phyloP scores from a whole-genome alignment of 2,888 invertebrate species.

The Campaea margaritaria region DNA sequence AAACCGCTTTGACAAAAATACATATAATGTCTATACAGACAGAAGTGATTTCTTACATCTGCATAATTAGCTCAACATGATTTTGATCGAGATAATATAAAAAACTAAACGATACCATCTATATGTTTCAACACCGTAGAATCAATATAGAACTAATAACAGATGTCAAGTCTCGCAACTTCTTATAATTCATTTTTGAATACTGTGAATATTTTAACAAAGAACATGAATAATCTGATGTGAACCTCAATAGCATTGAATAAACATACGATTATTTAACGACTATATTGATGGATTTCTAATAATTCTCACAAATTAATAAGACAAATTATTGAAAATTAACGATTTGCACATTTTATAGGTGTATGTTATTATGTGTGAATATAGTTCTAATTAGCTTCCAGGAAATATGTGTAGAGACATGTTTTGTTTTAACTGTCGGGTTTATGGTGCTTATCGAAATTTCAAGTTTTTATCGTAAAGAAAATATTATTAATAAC shows the following conservation, averaged over 20 bases:
- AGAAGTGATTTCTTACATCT: slow-evolving; percentile 19
- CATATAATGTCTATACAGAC: slow-evolving; percentile 14
- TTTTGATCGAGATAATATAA: slow-evolving; percentile 18
- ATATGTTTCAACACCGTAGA: slow-evolving; percentile 21
- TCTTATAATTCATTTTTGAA: slow-evolving; percentile 22
- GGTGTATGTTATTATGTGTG: no score
- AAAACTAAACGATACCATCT: slow-evolving; percentile 22
- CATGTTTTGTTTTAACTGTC: no score
- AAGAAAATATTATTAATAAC: no score
- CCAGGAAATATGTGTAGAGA: no score
- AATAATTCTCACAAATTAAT: slow-evolving; percentile 3
- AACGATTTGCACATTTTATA: no score
- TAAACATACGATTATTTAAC: slow-evolving; percentile 8
- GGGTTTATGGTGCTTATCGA: no score
- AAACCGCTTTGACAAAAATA: slow-evolving; percentile 10
- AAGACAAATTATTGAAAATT: not conserved
- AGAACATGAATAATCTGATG: slow-evolving; percentile 15
- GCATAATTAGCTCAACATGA: slow-evolving; percentile 22
- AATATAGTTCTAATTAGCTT: no score
- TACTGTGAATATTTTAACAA: slow-evolving; percentile 17
- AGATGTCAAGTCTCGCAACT: slow-evolving; percentile 18
- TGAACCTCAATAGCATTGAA: slow-evolving; percentile 21
- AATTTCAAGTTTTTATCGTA: no score
- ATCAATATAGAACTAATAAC: slow-evolving; percentile 20
- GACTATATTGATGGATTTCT: slow-evolving; percentile 2